A percentile compares a stretch with the other conserved stretches of the same genome.
Evolutionary conservation across 2,888 invertebrate genomes (phyloP).

Genomic region (Spicauda simplicius): DNA sequence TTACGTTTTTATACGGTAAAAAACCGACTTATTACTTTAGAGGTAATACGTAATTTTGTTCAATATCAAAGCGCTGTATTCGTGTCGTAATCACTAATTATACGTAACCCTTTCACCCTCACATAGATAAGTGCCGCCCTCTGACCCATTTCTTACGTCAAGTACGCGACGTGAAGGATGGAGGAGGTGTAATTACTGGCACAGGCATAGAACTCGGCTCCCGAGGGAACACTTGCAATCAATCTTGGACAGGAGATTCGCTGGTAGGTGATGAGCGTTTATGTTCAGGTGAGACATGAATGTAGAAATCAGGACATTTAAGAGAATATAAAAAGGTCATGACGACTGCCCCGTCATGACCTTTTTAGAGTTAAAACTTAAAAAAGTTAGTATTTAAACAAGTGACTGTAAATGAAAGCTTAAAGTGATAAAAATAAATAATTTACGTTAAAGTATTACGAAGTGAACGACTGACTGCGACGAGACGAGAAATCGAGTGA

Average conservation of each 20-base stretch:
- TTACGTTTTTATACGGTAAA: too few species aligned
- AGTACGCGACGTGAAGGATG: slow-evolving; percentile 18
- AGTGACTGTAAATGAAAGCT: too few species aligned
- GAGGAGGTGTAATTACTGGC: slow-evolving; percentile 27
- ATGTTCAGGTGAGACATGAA: neutral
- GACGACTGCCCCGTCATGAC: too few species aligned
- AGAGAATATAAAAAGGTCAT: too few species aligned
- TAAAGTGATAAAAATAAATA: too few species aligned
- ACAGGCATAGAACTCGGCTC: slow-evolving; percentile 22
- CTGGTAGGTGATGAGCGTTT: slow-evolving; percentile 17
- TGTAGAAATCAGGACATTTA: neutral
- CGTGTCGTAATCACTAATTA: slow-evolving; percentile 16
- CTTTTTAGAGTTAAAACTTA: too few species aligned
- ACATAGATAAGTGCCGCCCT: slow-evolving; percentile 23
- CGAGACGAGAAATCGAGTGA: too few species aligned
- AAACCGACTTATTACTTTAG: too few species aligned
- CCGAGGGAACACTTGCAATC: slow-evolving; percentile 28
- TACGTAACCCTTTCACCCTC: slow-evolving; percentile 14
- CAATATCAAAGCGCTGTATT: neutral
- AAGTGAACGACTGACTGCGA: too few species aligned
- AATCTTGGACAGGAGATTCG: slow-evolving; percentile 30
- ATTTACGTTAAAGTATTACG: too few species aligned
- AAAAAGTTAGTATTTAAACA: too few species aligned
- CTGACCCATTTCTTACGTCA: slow-evolving; percentile 31
- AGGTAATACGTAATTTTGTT: neutral